These are phyloP conservation scores for Iphiclides podalirius DNA, from an alignment of 2,888 invertebrate species.

Conservation along the genomic window DNA sequence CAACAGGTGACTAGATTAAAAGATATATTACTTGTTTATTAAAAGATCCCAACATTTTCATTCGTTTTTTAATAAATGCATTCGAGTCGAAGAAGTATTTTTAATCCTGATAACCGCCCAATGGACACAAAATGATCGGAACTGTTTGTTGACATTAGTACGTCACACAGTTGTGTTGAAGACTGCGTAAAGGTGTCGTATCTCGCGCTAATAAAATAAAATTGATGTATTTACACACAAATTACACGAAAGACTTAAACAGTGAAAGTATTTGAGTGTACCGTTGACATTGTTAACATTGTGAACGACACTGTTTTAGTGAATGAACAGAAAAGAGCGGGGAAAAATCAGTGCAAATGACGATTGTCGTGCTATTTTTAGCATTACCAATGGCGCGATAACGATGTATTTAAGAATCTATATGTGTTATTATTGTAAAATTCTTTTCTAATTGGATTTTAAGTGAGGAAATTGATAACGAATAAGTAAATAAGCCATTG, in stretches of 20 bases:
- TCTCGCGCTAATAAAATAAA: conserved; percentile 48
- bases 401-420: conserved; percentile 43
- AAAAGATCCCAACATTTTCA: no score
- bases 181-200: conserved; percentile 60
- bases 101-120: conserved; percentile 15
- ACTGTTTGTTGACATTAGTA: conserved; percentile 51
- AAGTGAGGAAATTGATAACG: conserved; percentile 12
- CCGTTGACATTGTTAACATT: conserved; percentile 38
- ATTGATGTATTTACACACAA: conserved; percentile 40
- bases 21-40: neutral
- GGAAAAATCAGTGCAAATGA: conserved; percentile 67
- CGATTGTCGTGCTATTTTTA: conserved; percentile 69
- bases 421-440: conserved; percentile 28
- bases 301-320: conserved; percentile 41
- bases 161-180: conserved; percentile 60
- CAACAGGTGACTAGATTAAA: neutral
- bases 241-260: conserved; percentile 38
- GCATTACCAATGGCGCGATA: conserved; percentile 56
- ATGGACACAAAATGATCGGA: conserved; percentile 29
- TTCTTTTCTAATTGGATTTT: neutral
- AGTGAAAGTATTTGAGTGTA: conserved; percentile 45
- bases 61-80: no score
- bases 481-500: conserved; percentile 25
- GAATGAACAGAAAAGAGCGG: conserved; percentile 64
- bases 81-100: no score